Conservation (phyloP, 2,888 invertebrate genomes). For the Trichopria drosophilae region DNA sequence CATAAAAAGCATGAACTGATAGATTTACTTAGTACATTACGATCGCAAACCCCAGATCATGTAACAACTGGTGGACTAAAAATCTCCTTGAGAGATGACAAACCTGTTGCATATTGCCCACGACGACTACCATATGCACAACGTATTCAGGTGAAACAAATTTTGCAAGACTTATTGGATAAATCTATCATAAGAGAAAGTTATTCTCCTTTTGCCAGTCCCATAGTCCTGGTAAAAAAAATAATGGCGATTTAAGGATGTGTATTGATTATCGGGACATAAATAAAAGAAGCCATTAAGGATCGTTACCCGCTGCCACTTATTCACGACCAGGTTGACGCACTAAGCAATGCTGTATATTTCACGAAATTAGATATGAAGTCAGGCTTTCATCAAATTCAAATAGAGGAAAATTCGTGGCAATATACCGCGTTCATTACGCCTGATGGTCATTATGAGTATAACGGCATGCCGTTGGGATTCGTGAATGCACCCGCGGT, state of each 20-base stretch:
- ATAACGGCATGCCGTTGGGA: conserved; percentile 37
- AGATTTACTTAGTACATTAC: no score
- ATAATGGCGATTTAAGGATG: background rate
- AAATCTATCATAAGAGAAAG: conserved; percentile 16
- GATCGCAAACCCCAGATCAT: no score
- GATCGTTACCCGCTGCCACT: conserved; percentile 8
- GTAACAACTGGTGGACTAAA: no score
- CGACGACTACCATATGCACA: no score
- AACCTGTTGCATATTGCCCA: no score
- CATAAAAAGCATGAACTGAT: no score
- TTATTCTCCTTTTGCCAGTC: conserved; percentile 17
- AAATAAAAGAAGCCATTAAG: conserved; percentile 6
- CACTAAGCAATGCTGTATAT: background rate
- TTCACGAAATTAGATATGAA: conserved; percentile 3
- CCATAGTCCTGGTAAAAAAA: conserved; percentile 13
- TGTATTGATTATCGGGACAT: conserved; percentile 10
- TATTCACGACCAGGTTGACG: conserved; percentile 4
- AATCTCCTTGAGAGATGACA: no score
- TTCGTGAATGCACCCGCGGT: conserved; percentile 38
- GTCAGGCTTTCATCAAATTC: conserved; percentile 16
- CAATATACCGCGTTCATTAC: conserved; percentile 30
- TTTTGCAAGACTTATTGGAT: conserved; percentile 4
- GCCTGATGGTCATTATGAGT: conserved; percentile 30
- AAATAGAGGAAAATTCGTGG: conserved; percentile 2
- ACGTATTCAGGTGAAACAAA: no score